Conservation (phyloP, 2,797 vertebrate genomes). For the Melanotaenia nigrans region DNA sequence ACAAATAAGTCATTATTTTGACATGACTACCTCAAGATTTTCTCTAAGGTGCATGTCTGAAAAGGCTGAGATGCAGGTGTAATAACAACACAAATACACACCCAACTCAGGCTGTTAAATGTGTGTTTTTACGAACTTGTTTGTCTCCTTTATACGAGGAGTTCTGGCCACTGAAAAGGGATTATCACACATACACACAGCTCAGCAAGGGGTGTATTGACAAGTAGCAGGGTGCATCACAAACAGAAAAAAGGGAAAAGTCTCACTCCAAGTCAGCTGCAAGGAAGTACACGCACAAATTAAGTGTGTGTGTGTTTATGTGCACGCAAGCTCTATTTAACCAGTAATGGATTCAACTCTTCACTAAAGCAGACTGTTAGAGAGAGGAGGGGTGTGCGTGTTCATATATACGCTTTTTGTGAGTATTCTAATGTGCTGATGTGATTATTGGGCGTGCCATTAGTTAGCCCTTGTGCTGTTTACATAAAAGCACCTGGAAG, state of each 20-base stretch:
- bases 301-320: neutral
- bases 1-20: too few species aligned
- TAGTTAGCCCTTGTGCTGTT: conserved; percentile 36
- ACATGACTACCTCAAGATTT: too few species aligned
- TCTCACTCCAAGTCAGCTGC: conserved; percentile 45
- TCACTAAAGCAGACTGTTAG: neutral
- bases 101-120: neutral
- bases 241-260: conserved; percentile 32
- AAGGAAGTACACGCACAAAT: conserved; percentile 33
- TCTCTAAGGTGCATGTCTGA: too few species aligned
- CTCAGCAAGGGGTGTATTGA: conserved; percentile 41
- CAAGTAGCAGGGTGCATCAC: conserved; percentile 37
- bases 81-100: too few species aligned
- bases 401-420: neutral
- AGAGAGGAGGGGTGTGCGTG: neutral
- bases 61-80: too few species aligned
- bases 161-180: conserved; percentile 49
- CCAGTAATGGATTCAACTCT: conserved; percentile 22
- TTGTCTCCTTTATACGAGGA: conserved; percentile 14
- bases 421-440: conserved; percentile 14
- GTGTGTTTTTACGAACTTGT: neutral
- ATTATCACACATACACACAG: conserved; percentile 45
- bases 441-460: conserved; percentile 31
- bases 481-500: conserved; percentile 38
- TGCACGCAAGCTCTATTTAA: neutral